phyloP scores from a whole-genome alignment of 2,888 invertebrate genomes.

The Tetranychus piercei region DNA sequence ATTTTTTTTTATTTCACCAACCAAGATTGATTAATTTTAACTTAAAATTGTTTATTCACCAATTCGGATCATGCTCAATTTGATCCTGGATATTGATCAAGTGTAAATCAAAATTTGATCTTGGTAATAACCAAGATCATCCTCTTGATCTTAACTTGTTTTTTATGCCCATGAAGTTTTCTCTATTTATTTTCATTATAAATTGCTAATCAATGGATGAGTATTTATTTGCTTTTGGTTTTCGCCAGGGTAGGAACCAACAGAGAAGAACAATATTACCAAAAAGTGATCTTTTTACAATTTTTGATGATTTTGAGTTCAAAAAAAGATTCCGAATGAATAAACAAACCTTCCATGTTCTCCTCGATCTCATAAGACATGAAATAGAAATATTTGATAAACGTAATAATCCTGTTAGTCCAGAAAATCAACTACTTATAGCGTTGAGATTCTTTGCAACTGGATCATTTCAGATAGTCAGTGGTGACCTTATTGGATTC shows the following conservation, averaged over 20 bases:
- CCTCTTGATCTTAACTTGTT: too few species aligned
- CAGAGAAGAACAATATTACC: not conserved
- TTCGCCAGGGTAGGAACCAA: too few species aligned
- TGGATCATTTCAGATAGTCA: constrained; percentile 14
- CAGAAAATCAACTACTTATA: not conserved
- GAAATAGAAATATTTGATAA: not conserved
- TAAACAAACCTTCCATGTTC: not conserved
- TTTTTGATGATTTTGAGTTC: constrained; percentile 4
- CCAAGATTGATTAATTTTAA: too few species aligned
- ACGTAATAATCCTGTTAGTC: not conserved
- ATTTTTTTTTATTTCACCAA: too few species aligned
- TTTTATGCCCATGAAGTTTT: too few species aligned
- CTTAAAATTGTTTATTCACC: too few species aligned
- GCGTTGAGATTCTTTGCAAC: constrained; percentile 13
- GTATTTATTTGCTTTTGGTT: too few species aligned
- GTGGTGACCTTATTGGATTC: constrained; percentile 13
- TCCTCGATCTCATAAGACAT: not conserved
- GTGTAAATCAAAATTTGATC: too few species aligned
- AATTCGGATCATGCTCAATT: too few species aligned
- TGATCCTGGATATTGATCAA: too few species aligned
- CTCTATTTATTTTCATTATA: too few species aligned
- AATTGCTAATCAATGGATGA: not conserved
- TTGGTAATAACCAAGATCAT: too few species aligned
- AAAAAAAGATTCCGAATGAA: constrained; percentile 5
- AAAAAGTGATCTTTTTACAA: not conserved